phyloP scores from a whole-genome alignment of 2,888 invertebrate species.

The Coenonympha glycerion region DNA sequence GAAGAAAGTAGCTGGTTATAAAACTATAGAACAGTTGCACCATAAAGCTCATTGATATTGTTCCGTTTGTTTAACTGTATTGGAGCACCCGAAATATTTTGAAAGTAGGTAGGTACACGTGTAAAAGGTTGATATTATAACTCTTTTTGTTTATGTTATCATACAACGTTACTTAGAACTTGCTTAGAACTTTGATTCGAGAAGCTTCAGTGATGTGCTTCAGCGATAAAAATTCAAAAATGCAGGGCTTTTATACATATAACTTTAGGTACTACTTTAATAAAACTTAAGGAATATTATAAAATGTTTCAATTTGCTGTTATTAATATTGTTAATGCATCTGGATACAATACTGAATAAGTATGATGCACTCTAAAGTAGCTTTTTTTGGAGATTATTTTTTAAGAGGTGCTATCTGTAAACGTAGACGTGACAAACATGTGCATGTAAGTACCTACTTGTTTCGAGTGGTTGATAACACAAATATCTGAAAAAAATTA shows the following conservation, averaged over 20 bases:
- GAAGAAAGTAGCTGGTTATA: constrained; percentile 41
- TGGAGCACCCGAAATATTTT: constrained; percentile 18
- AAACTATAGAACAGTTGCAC: constrained; percentile 33
- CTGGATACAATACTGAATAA: too few relatives aligned
- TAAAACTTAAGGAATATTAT: too few relatives aligned
- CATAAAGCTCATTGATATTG: constrained; percentile 32
- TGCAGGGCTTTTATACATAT: too few relatives aligned
- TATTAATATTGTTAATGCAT: too few relatives aligned
- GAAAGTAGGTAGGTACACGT: constrained; percentile 7
- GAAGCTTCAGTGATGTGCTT: neutral
- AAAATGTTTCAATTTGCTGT: too few relatives aligned
- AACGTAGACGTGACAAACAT: constrained; percentile 14
- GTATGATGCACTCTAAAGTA: too few relatives aligned
- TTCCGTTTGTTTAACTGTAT: constrained; percentile 33
- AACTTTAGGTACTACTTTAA: too few relatives aligned
- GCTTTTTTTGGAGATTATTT: too few relatives aligned
- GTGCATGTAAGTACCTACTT: constrained; percentile 12
- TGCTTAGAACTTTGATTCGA: neutral
- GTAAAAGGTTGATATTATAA: constrained; percentile 13
- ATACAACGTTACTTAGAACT: neutral
- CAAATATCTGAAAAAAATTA: neutral
- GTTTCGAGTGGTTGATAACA: constrained; percentile 15
- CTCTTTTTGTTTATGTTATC: neutral
- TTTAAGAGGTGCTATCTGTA: constrained; percentile 9
- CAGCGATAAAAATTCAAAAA: too few relatives aligned